Evolutionary conservation across 2,888 invertebrate genomes (phyloP).

Genomic region (Xestia rhomboidea): DNA sequence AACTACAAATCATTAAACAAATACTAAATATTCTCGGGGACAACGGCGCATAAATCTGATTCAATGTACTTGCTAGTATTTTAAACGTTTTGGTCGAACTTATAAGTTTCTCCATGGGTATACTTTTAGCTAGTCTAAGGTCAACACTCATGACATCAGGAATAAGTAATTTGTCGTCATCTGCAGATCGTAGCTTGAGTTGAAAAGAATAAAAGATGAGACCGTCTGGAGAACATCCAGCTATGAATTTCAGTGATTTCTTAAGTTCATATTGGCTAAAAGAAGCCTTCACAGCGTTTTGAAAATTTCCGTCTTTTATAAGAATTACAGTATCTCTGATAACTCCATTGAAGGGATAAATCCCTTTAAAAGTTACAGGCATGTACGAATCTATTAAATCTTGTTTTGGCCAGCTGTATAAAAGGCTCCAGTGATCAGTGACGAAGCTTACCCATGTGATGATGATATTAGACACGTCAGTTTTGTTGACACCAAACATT

Average conservation of each 20-base stretch:
- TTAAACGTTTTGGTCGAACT: constrained; percentile 22
- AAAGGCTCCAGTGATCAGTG: constrained; percentile 21
- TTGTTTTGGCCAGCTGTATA: constrained; percentile 30
- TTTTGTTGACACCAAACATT: constrained; percentile 27
- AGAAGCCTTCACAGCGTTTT: not conserved
- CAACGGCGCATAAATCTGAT: constrained; percentile 13
- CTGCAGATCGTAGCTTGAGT: not conserved
- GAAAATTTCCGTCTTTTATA: not conserved
- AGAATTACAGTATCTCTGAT: not conserved
- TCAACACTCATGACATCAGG: constrained; percentile 9
- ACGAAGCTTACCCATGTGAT: constrained; percentile 25
- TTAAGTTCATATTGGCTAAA: constrained; percentile 19
- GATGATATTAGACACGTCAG: constrained; percentile 9
- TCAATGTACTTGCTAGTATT: constrained; percentile 24
- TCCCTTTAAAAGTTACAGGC: constrained; percentile 17
- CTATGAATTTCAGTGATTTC: constrained; percentile 22
- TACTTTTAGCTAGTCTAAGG: constrained; percentile 3
- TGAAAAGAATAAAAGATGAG: constrained; percentile 19
- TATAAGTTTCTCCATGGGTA: constrained; percentile 18
- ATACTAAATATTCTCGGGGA: constrained; percentile 25
- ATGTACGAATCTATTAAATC: constrained; percentile 9
- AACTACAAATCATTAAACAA: constrained; percentile 38
- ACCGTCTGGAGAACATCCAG: not conserved
- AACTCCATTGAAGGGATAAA: not conserved
- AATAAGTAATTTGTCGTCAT: constrained; percentile 1